Evolutionary conservation across 2,888 invertebrate species (phyloP).

Genomic region (Pharmacophagus antenor): DNA sequence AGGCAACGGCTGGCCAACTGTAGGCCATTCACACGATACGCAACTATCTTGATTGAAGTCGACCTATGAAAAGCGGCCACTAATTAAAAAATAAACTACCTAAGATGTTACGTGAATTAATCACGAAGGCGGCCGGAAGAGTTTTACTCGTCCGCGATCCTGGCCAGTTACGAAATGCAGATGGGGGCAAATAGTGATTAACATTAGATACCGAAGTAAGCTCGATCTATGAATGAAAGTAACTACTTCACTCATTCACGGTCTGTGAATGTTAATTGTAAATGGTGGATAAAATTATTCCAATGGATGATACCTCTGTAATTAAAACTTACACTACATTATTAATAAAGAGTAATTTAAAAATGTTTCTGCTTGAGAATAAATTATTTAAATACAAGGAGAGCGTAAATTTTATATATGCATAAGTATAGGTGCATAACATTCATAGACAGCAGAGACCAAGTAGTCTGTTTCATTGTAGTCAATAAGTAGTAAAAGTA

Average conservation of each 20-base stretch:
- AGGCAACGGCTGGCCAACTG: constrained; percentile 63
- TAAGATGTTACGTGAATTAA: constrained; percentile 67
- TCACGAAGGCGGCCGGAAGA: constrained; percentile 63
- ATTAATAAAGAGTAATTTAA: too few species aligned
- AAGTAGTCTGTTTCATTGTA: too few species aligned
- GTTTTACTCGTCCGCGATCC: constrained; percentile 53
- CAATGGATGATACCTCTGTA: too few species aligned
- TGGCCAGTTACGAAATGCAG: constrained; percentile 41
- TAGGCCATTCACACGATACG: constrained; percentile 78
- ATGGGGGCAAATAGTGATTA: constrained; percentile 38
- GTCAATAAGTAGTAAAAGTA: too few species aligned
- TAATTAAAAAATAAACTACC: constrained; percentile 79
- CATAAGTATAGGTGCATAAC: too few species aligned
- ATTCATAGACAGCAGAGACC: too few species aligned
- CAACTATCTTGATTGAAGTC: constrained; percentile 72
- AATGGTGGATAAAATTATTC: background rate
- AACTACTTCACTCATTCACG: constrained; percentile 5
- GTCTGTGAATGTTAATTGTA: background rate
- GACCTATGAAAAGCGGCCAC: constrained; percentile 76
- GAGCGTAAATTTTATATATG: too few species aligned
- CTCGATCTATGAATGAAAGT: constrained; percentile 27
- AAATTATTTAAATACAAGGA: too few species aligned
- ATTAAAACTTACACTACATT: background rate
- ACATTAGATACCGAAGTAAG: constrained; percentile 18
- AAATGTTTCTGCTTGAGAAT: too few species aligned